A percentile compares a stretch with the other conserved stretches of the same genome.
Evolutionary conservation across 2,113 vertebrate species (phyloP).

Genomic region (Brachypteracias leptosomus): DNA sequence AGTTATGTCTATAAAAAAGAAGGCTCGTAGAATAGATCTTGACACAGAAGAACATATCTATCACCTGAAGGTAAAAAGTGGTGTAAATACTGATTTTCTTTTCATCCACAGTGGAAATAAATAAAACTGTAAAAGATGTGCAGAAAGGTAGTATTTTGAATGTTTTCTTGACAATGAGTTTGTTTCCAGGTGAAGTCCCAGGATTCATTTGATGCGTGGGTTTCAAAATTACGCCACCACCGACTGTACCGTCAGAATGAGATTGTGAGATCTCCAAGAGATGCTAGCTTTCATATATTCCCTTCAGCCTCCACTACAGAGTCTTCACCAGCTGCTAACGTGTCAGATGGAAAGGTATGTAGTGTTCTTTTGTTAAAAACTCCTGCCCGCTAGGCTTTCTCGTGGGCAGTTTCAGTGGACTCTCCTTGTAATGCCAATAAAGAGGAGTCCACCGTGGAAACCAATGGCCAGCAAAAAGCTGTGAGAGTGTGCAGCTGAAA

Average conservation of each 20-base stretch:
- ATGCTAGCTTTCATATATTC: conserved; percentile 91
- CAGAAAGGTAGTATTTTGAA: background rate
- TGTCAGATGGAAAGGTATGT: conserved; percentile 87
- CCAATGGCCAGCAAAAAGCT: background rate
- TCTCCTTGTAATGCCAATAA: background rate
- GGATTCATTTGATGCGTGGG: conserved; percentile 96
- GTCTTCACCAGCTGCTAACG: conserved; percentile 85
- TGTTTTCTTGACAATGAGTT: background rate
- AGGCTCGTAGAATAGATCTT: conserved; percentile 93
- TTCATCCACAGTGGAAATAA: background rate
- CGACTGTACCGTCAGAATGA: conserved; percentile 96
- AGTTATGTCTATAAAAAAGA: conserved; percentile 99
- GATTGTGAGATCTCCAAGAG: conserved; percentile 94
- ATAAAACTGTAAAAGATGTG: background rate
- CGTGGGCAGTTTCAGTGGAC: background rate
- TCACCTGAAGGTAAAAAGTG: conserved; percentile 89
- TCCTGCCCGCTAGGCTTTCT: background rate
- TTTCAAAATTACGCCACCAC: conserved; percentile 93
- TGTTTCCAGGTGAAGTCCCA: conserved; percentile 91
- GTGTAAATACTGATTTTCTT: background rate
- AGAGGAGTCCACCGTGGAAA: background rate
- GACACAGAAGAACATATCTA: conserved; percentile 99
- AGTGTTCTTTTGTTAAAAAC: background rate
- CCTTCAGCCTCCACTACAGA: conserved; percentile 87
- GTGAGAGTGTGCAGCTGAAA: background rate